These are phyloP conservation scores for Pteropus alecto DNA, from an alignment of 2,113 vertebrate genomes.

Conservation along the genomic window DNA sequence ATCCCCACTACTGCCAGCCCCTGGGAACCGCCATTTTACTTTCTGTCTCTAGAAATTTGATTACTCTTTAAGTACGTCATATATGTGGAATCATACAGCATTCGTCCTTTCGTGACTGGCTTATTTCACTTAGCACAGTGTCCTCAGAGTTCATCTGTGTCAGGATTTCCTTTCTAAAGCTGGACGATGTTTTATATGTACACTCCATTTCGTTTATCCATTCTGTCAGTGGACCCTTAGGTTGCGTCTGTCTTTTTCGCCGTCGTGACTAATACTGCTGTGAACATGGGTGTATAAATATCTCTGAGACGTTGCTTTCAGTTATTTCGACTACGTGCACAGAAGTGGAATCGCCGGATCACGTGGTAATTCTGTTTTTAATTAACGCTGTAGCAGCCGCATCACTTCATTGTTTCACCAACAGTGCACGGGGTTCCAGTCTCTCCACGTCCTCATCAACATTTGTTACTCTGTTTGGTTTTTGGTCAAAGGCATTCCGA, in stretches of 20 bases:
- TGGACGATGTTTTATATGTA: background rate
- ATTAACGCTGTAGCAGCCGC: background rate
- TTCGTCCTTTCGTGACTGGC: background rate
- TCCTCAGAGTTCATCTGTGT: background rate
- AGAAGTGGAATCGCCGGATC: background rate
- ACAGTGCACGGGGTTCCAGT: background rate
- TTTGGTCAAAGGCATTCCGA: background rate
- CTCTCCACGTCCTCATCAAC: background rate
- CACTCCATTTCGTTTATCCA: background rate
- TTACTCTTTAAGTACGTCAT: background rate
- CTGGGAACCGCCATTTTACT: background rate
- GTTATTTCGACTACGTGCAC: background rate
- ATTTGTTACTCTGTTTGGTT: background rate
- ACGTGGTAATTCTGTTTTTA: too few relatives aligned
- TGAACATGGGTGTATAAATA: background rate
- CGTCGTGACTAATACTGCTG: too few relatives aligned
- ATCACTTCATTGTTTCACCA: background rate
- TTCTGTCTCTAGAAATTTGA: background rate
- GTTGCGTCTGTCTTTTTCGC: background rate
- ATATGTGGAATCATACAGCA: background rate
- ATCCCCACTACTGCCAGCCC: background rate
- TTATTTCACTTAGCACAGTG: background rate
- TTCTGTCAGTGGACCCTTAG: too few relatives aligned
- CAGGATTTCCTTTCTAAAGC: background rate
- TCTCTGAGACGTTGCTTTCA: background rate